phyloP scores from a whole-genome alignment of 1,140 invertebrate species.

The Xylocopa sonorina region DNA sequence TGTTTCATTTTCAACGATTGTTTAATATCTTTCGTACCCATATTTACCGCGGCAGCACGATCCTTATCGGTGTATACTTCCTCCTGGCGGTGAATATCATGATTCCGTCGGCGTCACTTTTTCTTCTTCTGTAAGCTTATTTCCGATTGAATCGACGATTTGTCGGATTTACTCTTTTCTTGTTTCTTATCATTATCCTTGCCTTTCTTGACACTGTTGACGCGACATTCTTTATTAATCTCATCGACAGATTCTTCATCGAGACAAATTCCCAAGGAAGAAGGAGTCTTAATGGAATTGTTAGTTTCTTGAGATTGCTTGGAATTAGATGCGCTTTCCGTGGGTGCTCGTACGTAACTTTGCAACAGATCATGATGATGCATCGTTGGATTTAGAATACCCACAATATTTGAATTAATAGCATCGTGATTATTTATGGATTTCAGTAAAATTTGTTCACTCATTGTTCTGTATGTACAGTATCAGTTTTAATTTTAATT shows the following conservation, averaged over 20 bases:
- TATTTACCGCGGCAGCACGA: slow-evolving; percentile 92
- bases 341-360: slow-evolving; percentile 87
- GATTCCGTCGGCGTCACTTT: slow-evolving; percentile 76
- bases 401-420: slow-evolving; percentile 66
- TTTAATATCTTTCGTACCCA: slow-evolving; percentile 92
- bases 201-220: background rate
- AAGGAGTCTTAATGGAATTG: background rate
- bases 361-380: slow-evolving; percentile 88
- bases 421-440: slow-evolving; percentile 17
- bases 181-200: slow-evolving; percentile 4
- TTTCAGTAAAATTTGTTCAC: slow-evolving; percentile 3
- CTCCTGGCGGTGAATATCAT: slow-evolving; percentile 81
- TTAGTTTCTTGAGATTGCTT: slow-evolving; percentile 40
- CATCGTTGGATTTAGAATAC: slow-evolving; percentile 75
- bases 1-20: slow-evolving; percentile 91
- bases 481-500: background rate
- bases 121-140: slow-evolving; percentile 83
- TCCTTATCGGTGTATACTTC: slow-evolving; percentile 95
- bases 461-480: background rate
- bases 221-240: slow-evolving; percentile 5
- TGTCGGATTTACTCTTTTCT: slow-evolving; percentile 3
- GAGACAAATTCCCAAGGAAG: slow-evolving; percentile 5
- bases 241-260: slow-evolving; percentile 17
- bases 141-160: slow-evolving; percentile 68
- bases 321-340: slow-evolving; percentile 72